A percentile compares a stretch with the other conserved stretches of the same genome.
These are phyloP conservation scores for Amyelois transitella DNA, from an alignment of 1,140 invertebrate species.

Conservation along the genomic window DNA sequence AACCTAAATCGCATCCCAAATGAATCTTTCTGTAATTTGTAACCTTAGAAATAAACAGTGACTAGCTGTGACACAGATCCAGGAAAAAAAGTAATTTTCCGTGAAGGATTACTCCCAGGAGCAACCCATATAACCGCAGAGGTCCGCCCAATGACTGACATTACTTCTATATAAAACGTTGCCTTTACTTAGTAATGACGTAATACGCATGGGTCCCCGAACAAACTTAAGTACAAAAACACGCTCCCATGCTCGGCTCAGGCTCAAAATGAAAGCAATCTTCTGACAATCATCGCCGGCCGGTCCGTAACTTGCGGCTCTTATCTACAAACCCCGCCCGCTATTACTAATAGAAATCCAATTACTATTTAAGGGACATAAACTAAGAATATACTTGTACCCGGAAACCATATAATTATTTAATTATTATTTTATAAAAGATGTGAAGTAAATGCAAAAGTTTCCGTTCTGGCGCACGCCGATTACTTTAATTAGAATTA, in stretches of 20 bases:
- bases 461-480: too few species aligned
- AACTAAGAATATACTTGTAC: constrained; percentile 17
- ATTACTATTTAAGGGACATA: constrained; percentile 56
- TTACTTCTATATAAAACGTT: constrained; percentile 8
- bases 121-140: background rate
- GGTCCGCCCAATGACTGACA: background rate
- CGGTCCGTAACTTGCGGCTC: constrained; percentile 27
- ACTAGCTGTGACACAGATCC: too few species aligned
- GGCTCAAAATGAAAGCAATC: constrained; percentile 39
- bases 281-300: constrained; percentile 34
- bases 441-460: too few species aligned
- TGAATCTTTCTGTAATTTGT: too few species aligned
- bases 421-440: background rate
- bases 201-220: constrained; percentile 20
- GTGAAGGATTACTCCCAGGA: background rate
- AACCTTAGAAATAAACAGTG: too few species aligned
- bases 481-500: too few species aligned
- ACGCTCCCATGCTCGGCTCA: constrained; percentile 26
- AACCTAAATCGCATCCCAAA: too few species aligned
- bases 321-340: constrained; percentile 47
- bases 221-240: constrained; percentile 31
- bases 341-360: constrained; percentile 54
- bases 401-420: background rate
- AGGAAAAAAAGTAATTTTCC: background rate
- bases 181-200: constrained; percentile 26